Evolutionary conservation across 2,797 vertebrate species (phyloP).

Genomic region (Pipistrellus nathusii): DNA sequence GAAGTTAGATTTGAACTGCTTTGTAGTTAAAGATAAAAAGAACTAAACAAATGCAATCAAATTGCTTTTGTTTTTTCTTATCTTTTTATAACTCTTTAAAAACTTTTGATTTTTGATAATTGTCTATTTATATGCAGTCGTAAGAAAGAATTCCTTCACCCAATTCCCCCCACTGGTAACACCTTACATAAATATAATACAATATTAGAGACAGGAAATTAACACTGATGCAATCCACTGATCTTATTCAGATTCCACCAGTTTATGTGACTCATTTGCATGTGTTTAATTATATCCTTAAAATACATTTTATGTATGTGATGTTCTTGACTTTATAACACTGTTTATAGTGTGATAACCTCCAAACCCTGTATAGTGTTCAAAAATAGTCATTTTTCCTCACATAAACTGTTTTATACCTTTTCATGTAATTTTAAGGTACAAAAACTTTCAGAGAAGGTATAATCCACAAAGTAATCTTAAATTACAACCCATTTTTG

Average conservation of each 20-base stretch:
- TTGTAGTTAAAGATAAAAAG: neutral
- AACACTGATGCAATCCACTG: neutral
- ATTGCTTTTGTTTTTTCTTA: neutral
- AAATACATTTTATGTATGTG: conserved; percentile 25
- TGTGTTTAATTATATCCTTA: conserved; percentile 1
- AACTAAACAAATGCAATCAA: neutral
- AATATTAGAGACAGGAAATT: neutral
- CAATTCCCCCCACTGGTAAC: neutral
- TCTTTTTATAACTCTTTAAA: neutral
- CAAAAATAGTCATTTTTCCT: conserved; percentile 43
- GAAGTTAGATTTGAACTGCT: neutral
- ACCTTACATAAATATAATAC: neutral
- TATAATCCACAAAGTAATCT: neutral
- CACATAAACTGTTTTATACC: conserved; percentile 41
- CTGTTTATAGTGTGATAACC: conserved; percentile 16
- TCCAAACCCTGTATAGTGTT: neutral
- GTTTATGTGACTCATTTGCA: neutral
- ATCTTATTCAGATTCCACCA: neutral
- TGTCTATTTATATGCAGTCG: neutral
- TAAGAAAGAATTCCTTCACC: conserved; percentile 7
- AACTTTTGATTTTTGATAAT: conserved; percentile 13
- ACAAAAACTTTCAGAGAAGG: conserved; percentile 38
- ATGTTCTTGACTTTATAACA: conserved; percentile 39
- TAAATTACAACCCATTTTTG: conserved; percentile 48
- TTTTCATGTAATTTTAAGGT: conserved; percentile 43